These are phyloP conservation scores for Diploscapter pachys DNA, from an alignment of 1,140 invertebrate genomes.

Conservation along the genomic window DNA sequence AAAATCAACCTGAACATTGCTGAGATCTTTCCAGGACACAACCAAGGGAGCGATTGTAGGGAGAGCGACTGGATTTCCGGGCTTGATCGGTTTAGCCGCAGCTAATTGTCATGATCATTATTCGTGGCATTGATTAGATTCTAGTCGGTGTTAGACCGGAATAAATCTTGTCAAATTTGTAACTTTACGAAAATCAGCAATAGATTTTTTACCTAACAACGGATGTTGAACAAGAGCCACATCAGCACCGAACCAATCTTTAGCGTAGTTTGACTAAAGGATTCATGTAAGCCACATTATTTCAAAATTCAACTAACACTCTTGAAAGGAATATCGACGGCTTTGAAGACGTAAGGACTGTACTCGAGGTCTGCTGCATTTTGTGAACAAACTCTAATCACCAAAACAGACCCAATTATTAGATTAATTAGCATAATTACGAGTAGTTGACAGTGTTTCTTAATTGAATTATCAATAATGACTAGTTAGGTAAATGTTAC, in stretches of 20 bases:
- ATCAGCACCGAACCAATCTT: constrained; percentile 43
- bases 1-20: constrained; percentile 16
- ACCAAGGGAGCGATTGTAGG: constrained; percentile 40
- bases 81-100: constrained; percentile 36
- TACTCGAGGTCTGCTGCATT: constrained; percentile 72
- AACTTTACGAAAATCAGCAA: neutral
- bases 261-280: constrained; percentile 41
- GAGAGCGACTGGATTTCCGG: constrained; percentile 34
- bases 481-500: too few species aligned
- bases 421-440: too few species aligned
- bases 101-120: constrained; percentile 14
- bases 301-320: constrained; percentile 17
- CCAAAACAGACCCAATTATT: too few species aligned
- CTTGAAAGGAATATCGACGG: constrained; percentile 36
- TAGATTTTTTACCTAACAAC: constrained; percentile 19
- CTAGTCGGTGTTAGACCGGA: neutral
- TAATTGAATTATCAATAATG: too few species aligned
- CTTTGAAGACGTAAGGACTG: constrained; percentile 69
- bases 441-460: too few species aligned
- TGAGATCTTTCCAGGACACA: constrained; percentile 38
- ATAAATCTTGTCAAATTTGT: neutral
- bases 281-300: constrained; percentile 2
- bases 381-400: neutral
- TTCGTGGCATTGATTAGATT: neutral
- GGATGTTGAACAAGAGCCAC: constrained; percentile 41